A percentile compares a stretch with the other conserved stretches of the same genome.
Evolutionary conservation across 2,113 vertebrate species (phyloP).

Genomic region (Dasyprocta punctata): DNA sequence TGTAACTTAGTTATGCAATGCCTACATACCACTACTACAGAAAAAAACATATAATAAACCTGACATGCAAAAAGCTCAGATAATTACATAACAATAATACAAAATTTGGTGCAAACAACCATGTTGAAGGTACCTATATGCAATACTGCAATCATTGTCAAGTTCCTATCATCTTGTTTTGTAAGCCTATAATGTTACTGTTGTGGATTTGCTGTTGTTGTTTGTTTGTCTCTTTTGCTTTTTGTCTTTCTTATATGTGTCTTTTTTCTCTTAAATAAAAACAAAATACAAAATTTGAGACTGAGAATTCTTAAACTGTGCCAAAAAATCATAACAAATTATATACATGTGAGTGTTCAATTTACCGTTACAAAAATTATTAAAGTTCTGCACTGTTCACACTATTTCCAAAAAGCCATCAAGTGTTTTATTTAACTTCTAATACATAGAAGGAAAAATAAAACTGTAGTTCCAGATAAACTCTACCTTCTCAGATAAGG

Average conservation of each 20-base stretch:
- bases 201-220: too few relatives aligned
- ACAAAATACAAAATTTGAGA: background rate
- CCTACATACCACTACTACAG: background rate
- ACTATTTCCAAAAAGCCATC: background rate
- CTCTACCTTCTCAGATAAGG: background rate
- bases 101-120: too few relatives aligned
- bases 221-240: too few relatives aligned
- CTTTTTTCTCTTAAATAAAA: too few relatives aligned
- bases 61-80: background rate
- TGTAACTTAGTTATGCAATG: conserved; percentile 9
- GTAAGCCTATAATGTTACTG: too few relatives aligned
- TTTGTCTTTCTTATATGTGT: too few relatives aligned
- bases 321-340: conserved; percentile 39
- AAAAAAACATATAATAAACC: background rate
- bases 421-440: conserved; percentile 22
- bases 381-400: background rate
- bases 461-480: background rate
- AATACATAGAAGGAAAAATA: background rate
- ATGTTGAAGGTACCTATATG: too few relatives aligned
- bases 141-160: too few relatives aligned
- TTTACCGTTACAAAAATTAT: background rate
- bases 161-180: too few relatives aligned
- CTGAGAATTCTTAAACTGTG: background rate
- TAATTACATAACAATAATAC: background rate
- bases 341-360: background rate